Conservation (phyloP, 2,888 invertebrate species). For the Koerneria pararmatus region DNA sequence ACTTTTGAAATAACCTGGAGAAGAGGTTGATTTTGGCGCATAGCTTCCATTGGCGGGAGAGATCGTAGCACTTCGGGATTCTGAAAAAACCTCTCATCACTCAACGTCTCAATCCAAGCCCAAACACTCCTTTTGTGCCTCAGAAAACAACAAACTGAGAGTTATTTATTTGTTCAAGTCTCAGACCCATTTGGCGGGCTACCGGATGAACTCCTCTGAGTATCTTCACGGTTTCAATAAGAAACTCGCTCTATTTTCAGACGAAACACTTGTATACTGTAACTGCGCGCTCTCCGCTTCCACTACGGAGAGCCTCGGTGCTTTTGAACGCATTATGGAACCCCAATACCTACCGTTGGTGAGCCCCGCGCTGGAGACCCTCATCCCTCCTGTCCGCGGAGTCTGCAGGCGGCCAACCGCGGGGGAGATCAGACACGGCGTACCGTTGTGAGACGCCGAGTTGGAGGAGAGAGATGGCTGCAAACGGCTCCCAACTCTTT, state of each 20-base stretch:
- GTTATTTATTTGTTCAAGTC: no score
- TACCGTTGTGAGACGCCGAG: constrained; percentile 46
- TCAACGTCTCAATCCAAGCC: neutral
- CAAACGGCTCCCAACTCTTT: no score
- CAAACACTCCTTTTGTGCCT: neutral
- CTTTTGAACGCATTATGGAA: no score
- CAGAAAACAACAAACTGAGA: no score
- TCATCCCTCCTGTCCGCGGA: constrained; percentile 44
- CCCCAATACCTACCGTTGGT: constrained; percentile 23
- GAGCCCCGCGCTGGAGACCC: constrained; percentile 38
- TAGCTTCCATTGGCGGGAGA: constrained; percentile 42
- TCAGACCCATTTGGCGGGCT: no score
- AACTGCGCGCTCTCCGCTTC: no score
- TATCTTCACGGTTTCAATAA: no score
- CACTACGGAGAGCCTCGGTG: no score
- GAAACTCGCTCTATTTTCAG: no score
- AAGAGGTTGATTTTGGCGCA: constrained; percentile 34
- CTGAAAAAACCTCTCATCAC: constrained; percentile 10
- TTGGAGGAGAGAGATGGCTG: constrained; percentile 22
- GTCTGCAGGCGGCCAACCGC: constrained; percentile 46
- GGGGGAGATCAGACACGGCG: constrained; percentile 51
- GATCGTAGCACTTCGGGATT: constrained; percentile 32
- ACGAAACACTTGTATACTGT: no score
- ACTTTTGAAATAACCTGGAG: neutral
- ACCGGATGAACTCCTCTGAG: no score